phyloP scores from a whole-genome alignment of 2,797 vertebrate genomes.

The Staurois parvus region DNA sequence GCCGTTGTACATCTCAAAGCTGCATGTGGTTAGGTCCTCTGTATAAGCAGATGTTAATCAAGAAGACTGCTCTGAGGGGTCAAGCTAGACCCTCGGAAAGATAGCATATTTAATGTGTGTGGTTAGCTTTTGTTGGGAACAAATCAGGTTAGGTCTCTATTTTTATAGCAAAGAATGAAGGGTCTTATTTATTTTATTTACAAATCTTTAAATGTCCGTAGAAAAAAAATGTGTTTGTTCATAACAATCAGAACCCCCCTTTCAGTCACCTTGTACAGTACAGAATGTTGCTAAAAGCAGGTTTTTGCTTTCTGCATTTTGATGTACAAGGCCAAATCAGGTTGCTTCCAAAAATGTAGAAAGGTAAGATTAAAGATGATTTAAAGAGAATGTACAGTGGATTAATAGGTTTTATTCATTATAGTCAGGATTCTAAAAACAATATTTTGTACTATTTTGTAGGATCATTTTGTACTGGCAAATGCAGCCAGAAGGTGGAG shows the following conservation, averaged over 20 bases:
- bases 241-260: neutral
- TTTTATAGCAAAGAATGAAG: neutral
- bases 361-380: neutral
- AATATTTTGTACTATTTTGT: too few species aligned
- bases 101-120: constrained; percentile 74
- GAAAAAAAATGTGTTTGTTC: too few species aligned
- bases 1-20: constrained; percentile 84
- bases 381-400: too few species aligned
- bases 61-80: constrained; percentile 92
- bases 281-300: neutral
- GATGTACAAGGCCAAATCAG: neutral
- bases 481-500: neutral
- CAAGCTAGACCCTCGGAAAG: constrained; percentile 80
- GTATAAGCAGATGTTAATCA: constrained; percentile 99
- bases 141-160: neutral
- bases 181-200: neutral
- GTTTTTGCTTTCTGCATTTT: neutral
- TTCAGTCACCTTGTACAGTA: neutral
- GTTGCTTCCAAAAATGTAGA: neutral
- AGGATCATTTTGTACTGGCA: too few species aligned
- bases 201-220: neutral
- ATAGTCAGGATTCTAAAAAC: too few species aligned
- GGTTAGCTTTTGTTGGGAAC: constrained; percentile 70
- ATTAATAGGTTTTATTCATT: too few species aligned
- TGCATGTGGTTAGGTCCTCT: constrained; percentile 86